Conservation (phyloP, 2,888 invertebrate species). For the Electrophaes corylata region DNA sequence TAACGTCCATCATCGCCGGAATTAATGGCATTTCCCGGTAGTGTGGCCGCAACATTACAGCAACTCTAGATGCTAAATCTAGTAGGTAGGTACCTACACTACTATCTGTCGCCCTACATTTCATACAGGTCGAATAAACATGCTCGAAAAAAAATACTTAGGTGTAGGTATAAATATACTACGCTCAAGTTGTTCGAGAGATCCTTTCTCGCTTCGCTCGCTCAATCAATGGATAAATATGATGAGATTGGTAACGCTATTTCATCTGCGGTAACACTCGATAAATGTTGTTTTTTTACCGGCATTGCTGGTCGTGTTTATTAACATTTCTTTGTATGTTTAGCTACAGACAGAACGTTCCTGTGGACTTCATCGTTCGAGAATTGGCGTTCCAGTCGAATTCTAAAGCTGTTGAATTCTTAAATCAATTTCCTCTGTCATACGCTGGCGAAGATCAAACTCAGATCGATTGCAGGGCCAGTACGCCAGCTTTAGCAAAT, state of each 20-base stretch:
- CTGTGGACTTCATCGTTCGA: slow-evolving; percentile 92
- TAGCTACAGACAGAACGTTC: slow-evolving; percentile 97
- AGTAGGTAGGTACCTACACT: too few species aligned
- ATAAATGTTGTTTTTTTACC: slow-evolving; percentile 34
- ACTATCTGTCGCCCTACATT: too few species aligned
- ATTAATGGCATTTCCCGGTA: too few species aligned
- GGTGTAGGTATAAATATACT: too few species aligned
- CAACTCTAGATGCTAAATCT: too few species aligned
- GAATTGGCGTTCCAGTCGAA: slow-evolving; percentile 94
- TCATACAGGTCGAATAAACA: too few species aligned
- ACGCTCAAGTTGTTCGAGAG: neutral
- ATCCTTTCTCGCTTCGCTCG: neutral
- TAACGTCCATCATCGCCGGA: too few species aligned
- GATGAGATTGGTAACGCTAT: neutral
- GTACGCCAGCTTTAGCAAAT: slow-evolving; percentile 84
- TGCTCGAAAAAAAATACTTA: too few species aligned
- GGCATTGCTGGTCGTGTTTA: slow-evolving; percentile 68
- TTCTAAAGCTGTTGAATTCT: slow-evolving; percentile 94
- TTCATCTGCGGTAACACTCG: neutral
- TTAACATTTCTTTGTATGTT: slow-evolving; percentile 82
- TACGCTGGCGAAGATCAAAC: slow-evolving; percentile 88
- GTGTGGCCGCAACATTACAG: too few species aligned
- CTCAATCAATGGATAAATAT: neutral
- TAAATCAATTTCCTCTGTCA: slow-evolving; percentile 91
- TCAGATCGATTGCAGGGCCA: slow-evolving; percentile 96